Conservation (phyloP, 2,113 vertebrate genomes). For the Glaucidium brasilianum region DNA sequence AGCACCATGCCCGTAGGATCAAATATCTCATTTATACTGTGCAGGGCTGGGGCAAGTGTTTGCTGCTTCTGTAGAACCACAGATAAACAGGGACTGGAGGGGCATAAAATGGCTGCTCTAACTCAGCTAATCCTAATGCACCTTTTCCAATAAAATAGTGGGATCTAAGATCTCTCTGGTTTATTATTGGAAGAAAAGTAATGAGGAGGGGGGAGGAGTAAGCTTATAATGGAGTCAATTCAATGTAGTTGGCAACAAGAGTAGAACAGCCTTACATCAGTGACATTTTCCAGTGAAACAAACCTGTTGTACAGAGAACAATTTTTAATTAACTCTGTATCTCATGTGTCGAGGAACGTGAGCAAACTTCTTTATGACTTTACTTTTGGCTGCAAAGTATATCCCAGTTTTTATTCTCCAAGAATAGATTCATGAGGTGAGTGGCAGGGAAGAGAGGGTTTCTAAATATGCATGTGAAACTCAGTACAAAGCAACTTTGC, state of each 20-base stretch:
- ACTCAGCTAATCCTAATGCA: background rate
- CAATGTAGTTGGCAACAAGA: conserved; percentile 45
- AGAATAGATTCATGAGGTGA: conserved; percentile 73
- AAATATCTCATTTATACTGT: conserved; percentile 27
- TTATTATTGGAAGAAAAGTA: conserved; percentile 59
- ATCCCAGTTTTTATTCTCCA: conserved; percentile 70
- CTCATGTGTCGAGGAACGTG: conserved; percentile 74
- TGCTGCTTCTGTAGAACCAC: background rate
- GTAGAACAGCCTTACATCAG: conserved; percentile 68
- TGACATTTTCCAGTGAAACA: conserved; percentile 71
- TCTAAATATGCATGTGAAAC: conserved; percentile 70
- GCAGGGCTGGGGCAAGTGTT: background rate
- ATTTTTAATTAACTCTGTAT: conserved; percentile 78
- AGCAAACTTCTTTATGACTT: conserved; percentile 75
- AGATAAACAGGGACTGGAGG: background rate
- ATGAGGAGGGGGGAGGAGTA: conserved; percentile 12
- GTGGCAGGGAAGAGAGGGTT: conserved; percentile 61
- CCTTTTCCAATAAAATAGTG: conserved; percentile 28
- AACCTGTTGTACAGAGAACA: conserved; percentile 70
- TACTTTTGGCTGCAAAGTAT: conserved; percentile 61
- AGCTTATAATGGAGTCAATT: conserved; percentile 60
- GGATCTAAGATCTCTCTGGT: background rate
- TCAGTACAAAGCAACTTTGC: conserved; percentile 55
- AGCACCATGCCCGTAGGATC: conserved; percentile 32
- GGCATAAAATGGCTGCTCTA: background rate